Conservation (phyloP, 2,113 vertebrate species). For the Rhinolophus sinicus region DNA sequence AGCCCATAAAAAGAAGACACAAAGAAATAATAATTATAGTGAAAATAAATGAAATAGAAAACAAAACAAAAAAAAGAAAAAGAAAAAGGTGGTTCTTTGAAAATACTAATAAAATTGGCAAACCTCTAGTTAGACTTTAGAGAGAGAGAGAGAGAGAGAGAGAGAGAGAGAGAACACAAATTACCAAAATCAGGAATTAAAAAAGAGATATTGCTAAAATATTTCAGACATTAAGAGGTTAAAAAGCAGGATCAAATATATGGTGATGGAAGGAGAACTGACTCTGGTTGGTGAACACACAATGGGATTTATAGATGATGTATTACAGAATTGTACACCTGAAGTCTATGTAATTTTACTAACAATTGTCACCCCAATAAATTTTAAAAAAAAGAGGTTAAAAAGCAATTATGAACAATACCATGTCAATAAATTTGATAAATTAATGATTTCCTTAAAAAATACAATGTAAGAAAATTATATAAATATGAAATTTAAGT, state of each 20-base stretch:
- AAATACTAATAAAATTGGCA: not conserved
- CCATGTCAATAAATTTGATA: not conserved
- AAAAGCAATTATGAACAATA: not conserved
- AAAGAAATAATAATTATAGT: not conserved
- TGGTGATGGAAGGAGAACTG: no score
- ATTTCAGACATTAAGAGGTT: not conserved
- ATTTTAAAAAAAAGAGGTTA: not conserved
- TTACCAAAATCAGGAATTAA: not conserved
- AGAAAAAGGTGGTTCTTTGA: not conserved
- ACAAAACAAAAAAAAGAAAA: not conserved
- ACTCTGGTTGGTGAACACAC: no score
- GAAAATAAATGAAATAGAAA: not conserved
- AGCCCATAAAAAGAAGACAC: not conserved
- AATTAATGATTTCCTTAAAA: not conserved
- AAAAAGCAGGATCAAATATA: no score
- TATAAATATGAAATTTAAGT: slow-evolving; percentile 20
- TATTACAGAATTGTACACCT: no score
- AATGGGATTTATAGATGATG: no score
- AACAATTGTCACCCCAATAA: no score
- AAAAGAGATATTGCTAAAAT: not conserved
- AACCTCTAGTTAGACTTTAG: not conserved
- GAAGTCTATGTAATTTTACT: no score
- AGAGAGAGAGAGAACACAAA: not conserved
- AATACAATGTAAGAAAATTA: not conserved
- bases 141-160: no score